Evolutionary conservation across 2,113 vertebrate species (phyloP).

Genomic region (Tachuris rubrigastra): DNA sequence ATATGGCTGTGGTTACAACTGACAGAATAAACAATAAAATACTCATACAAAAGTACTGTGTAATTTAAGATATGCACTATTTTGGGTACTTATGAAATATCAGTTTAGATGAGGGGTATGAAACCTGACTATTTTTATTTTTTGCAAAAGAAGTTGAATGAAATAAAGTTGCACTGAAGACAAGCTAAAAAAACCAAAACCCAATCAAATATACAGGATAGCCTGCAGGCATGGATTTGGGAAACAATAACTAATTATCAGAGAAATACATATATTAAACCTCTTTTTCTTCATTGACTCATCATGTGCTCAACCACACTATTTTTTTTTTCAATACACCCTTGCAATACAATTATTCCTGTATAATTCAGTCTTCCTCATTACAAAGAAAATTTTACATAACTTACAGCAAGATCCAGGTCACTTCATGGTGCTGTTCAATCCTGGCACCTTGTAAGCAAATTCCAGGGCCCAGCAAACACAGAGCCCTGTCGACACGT

Average conservation of each 20-base stretch:
- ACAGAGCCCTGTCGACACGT: accelerated
- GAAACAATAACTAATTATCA: background rate
- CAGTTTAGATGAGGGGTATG: background rate
- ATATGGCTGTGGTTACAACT: background rate
- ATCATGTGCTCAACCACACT: background rate
- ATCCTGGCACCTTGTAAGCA: background rate
- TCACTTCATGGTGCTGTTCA: background rate
- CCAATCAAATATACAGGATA: background rate
- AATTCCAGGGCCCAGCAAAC: background rate
- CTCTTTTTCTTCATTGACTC: background rate
- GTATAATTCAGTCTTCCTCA: background rate
- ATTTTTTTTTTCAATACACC: background rate
- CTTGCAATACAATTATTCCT: background rate
- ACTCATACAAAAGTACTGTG: background rate
- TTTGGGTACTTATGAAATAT: background rate
- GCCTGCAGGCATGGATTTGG: background rate
- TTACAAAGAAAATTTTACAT: background rate
- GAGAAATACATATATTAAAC: background rate
- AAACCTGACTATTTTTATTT: background rate
- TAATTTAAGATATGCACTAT: background rate
- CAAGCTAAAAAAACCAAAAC: background rate
- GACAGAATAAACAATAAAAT: background rate
- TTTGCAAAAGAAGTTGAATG: background rate
- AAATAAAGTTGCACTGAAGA: background rate
- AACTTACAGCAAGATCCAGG: background rate